These are phyloP conservation scores for Linepithema humile DNA, from an alignment of 1,140 invertebrate genomes.

Conservation along the genomic window DNA sequence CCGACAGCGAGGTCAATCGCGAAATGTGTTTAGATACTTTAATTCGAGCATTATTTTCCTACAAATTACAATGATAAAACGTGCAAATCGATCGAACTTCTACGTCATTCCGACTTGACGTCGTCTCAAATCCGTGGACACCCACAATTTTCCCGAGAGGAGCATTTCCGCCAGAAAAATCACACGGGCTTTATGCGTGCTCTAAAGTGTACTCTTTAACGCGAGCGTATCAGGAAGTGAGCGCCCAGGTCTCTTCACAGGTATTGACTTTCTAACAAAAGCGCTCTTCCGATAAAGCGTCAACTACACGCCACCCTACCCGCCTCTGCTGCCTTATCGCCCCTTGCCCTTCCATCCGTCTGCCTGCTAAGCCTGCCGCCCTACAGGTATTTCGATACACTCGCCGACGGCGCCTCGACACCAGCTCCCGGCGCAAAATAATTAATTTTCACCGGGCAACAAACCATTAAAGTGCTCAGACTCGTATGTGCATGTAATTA, in stretches of 20 bases:
- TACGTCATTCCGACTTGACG: neutral
- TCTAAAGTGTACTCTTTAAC: slow-evolving; percentile 58
- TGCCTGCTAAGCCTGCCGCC: neutral
- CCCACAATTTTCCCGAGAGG: slow-evolving; percentile 16
- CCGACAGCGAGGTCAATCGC: neutral
- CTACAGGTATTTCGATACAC: slow-evolving; percentile 50
- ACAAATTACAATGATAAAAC: neutral
- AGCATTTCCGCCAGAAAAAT: slow-evolving; percentile 48
- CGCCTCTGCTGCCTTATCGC: slow-evolving; percentile 5
- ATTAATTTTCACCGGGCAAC: slow-evolving; percentile 53
- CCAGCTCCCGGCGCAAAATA: slow-evolving; percentile 36
- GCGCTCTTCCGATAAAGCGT: slow-evolving; percentile 60
- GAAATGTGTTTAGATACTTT: neutral
- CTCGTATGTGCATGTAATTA: slow-evolving; percentile 34
- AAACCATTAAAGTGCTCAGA: slow-evolving; percentile 37
- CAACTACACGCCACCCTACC: slow-evolving; percentile 44
- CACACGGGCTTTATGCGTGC: slow-evolving; percentile 48
- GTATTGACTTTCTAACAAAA: slow-evolving; percentile 63
- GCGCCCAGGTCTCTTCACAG: slow-evolving; percentile 53
- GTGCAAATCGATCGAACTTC: neutral
- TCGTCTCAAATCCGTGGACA: neutral
- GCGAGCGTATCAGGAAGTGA: slow-evolving; percentile 57
- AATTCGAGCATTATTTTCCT: neutral
- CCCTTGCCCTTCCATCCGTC: neutral
- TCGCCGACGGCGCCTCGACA: neutral